Percentiles rank a stretch among this genome's conserved stretches.
Conservation (phyloP, 2,888 invertebrate species). For the Eilema griseolum region DNA sequence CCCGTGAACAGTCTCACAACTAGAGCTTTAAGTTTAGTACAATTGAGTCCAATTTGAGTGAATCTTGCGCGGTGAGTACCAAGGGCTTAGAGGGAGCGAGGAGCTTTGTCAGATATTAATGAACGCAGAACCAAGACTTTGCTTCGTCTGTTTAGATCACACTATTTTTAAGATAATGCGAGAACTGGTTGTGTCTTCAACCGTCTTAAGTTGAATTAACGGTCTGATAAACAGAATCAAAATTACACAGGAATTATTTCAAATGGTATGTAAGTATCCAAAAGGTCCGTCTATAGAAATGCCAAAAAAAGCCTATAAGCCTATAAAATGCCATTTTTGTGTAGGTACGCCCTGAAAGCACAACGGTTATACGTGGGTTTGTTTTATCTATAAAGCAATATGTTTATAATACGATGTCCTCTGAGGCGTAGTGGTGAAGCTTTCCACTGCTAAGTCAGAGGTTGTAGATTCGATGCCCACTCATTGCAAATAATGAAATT, state of each 20-base stretch:
- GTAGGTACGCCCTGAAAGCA: no score
- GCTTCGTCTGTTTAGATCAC: constrained; percentile 62
- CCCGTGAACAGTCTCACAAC: constrained; percentile 34
- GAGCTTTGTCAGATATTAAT: constrained; percentile 76
- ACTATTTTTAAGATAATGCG: constrained; percentile 58
- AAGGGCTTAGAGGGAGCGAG: constrained; percentile 61
- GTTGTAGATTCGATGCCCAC: no score
- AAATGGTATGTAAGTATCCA: no score
- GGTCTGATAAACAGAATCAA: not conserved
- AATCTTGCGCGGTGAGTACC: constrained; percentile 41
- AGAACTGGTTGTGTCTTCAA: constrained; percentile 36
- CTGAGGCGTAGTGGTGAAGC: no score
- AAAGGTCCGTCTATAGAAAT: no score
- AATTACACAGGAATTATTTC: not conserved
- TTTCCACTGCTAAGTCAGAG: no score
- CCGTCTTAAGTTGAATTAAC: constrained; percentile 13
- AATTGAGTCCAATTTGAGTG: constrained; percentile 60
- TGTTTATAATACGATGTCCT: no score
- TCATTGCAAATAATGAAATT: no score
- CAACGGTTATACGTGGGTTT: not conserved
- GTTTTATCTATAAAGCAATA: no score
- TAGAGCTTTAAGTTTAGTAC: constrained; percentile 50
- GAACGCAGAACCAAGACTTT: constrained; percentile 67
- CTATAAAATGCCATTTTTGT: no score
- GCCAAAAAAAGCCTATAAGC: no score